Evolutionary conservation across 1,140 invertebrate genomes (phyloP), one percentile per base, ranked within the genome.

Genomic region (Ectropis grisescens): DNA sequence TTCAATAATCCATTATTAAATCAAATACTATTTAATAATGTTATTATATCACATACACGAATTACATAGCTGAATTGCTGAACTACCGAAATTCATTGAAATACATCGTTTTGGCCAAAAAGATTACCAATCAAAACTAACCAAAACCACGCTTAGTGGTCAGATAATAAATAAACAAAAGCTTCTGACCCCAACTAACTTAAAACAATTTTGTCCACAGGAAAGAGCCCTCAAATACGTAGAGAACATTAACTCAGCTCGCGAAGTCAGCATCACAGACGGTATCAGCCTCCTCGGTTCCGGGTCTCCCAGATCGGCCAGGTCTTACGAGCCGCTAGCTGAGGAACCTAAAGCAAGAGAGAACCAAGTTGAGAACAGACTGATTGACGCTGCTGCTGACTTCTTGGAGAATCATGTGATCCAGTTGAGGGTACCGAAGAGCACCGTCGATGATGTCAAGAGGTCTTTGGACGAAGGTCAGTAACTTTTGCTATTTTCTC

Each of bases 351-450:
- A 86, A 45, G 89, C 89, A 10, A 86, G 90, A 33, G 91, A 94
- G 65, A 85, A 87, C 37, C 88, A 89, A 25, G 86, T 93, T 2
- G 90, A 93, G 41, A 84, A 86, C 12, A 85, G 91, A 29, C 80
- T 93, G 15, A 65, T 91, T 11, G 91, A 94, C 44, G 86, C 88
- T 28, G 85, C 91, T 13, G 86, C 89, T 14, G 86, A 88, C 34
- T 93, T 93, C 84, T 82, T 93, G 19, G 88, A 90, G 33, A 90
- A 89, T 41, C 91, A 92, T 65, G 91, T 91, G 5, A 84, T 93
- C 19, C 91, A 93, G 66, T 83, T 93, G 13, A 90, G 90, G 61
- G 78, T 93, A 8, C 91, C 91, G 11, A 89, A 89, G 45, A 83
- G 85, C 31, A 84, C 88, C 12, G 85, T 90, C 33, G 84, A 86